Percentiles rank a stretch among this genome's conserved stretches.
Conservation (phyloP, 2,113 vertebrate species). For the Bettongia penicillata region DNA sequence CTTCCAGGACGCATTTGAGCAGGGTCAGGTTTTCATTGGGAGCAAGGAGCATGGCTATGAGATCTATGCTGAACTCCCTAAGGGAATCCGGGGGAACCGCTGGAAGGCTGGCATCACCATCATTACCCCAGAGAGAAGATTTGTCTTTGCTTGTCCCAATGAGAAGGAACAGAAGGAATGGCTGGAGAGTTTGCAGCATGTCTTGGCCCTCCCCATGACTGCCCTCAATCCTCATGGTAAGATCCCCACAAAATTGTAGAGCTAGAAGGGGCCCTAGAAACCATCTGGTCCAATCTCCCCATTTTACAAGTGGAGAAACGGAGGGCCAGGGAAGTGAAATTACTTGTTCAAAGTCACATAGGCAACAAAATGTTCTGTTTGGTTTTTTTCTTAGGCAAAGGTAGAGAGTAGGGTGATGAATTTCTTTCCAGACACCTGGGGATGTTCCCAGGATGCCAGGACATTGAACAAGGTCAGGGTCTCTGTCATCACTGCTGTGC, state of each 20-base stretch:
- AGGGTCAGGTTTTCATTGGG: slow-evolving; percentile 91
- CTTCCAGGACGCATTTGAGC: slow-evolving; percentile 91
- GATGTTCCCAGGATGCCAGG: neutral
- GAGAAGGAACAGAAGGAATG: slow-evolving; percentile 91
- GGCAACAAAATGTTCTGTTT: neutral
- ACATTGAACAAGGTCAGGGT: neutral
- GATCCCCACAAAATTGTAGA: neutral
- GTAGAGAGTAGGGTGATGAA: neutral
- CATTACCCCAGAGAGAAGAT: slow-evolving; percentile 88
- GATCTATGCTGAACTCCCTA: slow-evolving; percentile 84
- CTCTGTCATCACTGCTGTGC: neutral
- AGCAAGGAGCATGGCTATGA: slow-evolving; percentile 87
- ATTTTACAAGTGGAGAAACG: neutral
- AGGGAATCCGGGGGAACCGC: slow-evolving; percentile 85
- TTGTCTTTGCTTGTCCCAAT: slow-evolving; percentile 91
- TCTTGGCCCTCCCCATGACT: slow-evolving; percentile 86
- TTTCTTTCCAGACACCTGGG: neutral
- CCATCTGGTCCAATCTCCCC: neutral
- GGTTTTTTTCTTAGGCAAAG: neutral
- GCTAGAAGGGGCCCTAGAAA: neutral
- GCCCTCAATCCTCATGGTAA: slow-evolving; percentile 85
- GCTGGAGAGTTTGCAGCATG: slow-evolving; percentile 86
- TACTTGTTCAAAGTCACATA: neutral
- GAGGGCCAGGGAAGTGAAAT: neutral
- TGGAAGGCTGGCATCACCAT: slow-evolving; percentile 88